These are phyloP conservation scores for Ophion costatus DNA, from an alignment of 2,888 invertebrate genomes.

Conservation along the genomic window DNA sequence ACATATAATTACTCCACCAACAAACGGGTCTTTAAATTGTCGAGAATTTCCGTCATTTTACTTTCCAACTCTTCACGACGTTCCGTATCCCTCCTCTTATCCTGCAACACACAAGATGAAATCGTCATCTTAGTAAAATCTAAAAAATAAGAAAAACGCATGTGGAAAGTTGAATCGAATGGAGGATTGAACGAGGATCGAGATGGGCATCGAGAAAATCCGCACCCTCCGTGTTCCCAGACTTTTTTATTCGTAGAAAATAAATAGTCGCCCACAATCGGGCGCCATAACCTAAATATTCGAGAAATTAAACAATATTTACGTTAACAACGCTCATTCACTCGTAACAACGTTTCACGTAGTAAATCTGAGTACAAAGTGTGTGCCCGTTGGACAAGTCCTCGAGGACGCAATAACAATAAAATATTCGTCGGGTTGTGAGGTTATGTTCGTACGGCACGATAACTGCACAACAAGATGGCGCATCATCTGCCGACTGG, in stretches of 20 bases:
- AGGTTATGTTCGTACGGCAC: neutral
- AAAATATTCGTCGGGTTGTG: neutral
- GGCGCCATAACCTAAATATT: constrained; percentile 13
- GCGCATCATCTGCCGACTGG: too few relatives aligned
- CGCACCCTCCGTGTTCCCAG: neutral
- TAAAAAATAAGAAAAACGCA: neutral
- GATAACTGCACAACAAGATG: neutral
- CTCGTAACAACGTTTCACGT: neutral
- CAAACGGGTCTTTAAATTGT: constrained; percentile 76
- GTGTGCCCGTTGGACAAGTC: neutral
- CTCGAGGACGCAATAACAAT: neutral
- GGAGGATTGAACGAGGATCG: neutral
- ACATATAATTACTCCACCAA: constrained; percentile 72
- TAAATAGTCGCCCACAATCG: constrained; percentile 52
- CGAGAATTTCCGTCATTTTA: constrained; percentile 76
- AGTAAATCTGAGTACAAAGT: neutral
- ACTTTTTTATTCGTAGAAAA: constrained; percentile 57
- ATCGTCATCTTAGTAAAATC: neutral
- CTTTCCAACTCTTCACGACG: constrained; percentile 73
- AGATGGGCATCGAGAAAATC: neutral
- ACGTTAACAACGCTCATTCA: neutral
- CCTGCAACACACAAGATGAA: constrained; percentile 70
- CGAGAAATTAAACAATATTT: neutral
- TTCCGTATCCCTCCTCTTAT: constrained; percentile 71
- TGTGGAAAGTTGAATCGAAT: neutral